phyloP scores from a whole-genome alignment of 2,888 invertebrate genomes.

The Sympetrum striolatum region DNA sequence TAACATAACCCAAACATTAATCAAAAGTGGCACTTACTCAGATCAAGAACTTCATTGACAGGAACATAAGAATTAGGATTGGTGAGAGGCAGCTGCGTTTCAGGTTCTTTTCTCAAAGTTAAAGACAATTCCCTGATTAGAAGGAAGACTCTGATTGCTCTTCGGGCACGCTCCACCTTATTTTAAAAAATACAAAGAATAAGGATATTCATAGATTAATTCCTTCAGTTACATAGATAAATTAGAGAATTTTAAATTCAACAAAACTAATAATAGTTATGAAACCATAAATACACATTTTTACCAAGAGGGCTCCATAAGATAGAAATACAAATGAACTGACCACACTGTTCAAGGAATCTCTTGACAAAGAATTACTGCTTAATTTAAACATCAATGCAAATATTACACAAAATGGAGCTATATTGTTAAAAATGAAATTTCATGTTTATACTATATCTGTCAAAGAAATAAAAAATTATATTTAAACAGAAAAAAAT shows the following conservation, averaged over 20 bases:
- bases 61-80: conserved; percentile 88
- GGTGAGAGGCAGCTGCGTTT: conserved; percentile 87
- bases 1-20: background rate
- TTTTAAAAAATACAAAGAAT: conserved; percentile 49
- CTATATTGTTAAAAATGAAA: too few relatives aligned
- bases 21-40: conserved; percentile 73
- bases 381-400: too few relatives aligned
- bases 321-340: background rate
- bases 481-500: background rate
- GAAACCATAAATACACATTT: too few relatives aligned
- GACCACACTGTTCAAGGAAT: background rate
- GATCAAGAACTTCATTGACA: conserved; percentile 92
- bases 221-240: too few relatives aligned
- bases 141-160: conserved; percentile 93
- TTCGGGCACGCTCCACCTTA: conserved; percentile 83
- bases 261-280: too few relatives aligned
- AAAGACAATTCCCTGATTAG: conserved; percentile 82
- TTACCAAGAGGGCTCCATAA: too few relatives aligned
- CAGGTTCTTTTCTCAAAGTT: conserved; percentile 79
- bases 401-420: too few relatives aligned
- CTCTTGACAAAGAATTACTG: too few relatives aligned
- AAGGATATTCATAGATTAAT: background rate
- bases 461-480: background rate
- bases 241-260: too few relatives aligned
- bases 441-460: background rate